These are phyloP conservation scores for Sipha maydis DNA, from an alignment of 2,888 invertebrate species.

Conservation along the genomic window DNA sequence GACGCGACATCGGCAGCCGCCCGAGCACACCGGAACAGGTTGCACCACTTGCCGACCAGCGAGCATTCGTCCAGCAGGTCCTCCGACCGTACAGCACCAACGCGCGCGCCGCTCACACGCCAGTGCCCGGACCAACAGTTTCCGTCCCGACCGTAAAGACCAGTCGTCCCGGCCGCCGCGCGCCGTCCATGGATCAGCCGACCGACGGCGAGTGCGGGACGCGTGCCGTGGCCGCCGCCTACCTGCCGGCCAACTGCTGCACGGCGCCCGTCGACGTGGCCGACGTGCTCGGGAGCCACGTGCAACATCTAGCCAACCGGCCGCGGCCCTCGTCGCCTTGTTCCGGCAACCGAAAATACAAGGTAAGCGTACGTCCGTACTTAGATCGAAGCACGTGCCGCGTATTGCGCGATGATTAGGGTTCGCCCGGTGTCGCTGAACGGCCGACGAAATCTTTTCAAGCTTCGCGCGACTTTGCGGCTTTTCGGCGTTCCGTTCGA, in stretches of 20 bases:
- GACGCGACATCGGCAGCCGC: neutral
- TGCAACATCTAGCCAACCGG: neutral
- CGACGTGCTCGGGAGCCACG: slow-evolving; percentile 4
- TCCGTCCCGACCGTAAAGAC: neutral
- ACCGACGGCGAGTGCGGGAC: neutral
- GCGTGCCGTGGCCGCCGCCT: slow-evolving; percentile 34
- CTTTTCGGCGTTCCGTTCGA: too few relatives aligned
- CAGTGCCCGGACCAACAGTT: neutral
- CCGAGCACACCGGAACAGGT: slow-evolving; percentile 48
- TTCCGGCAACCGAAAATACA: neutral
- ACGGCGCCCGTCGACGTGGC: slow-evolving; percentile 19
- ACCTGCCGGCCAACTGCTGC: slow-evolving; percentile 37
- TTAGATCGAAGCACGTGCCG: too few relatives aligned
- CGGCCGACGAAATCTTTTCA: too few relatives aligned
- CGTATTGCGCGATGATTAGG: too few relatives aligned
- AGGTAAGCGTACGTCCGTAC: neutral
- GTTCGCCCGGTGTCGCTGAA: too few relatives aligned
- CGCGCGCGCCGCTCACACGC: neutral
- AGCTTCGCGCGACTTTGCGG: too few relatives aligned
- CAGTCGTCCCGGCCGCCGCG: neutral
- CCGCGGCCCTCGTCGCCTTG: too few relatives aligned
- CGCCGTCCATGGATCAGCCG: neutral
- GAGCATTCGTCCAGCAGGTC: slow-evolving; percentile 36
- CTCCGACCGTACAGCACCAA: neutral
- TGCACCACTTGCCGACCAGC: slow-evolving; percentile 57